A percentile compares a stretch with the other conserved stretches of the same genome.
Evolutionary conservation across 1,140 invertebrate genomes (phyloP).

Genomic region (Drosophila serrata): DNA sequence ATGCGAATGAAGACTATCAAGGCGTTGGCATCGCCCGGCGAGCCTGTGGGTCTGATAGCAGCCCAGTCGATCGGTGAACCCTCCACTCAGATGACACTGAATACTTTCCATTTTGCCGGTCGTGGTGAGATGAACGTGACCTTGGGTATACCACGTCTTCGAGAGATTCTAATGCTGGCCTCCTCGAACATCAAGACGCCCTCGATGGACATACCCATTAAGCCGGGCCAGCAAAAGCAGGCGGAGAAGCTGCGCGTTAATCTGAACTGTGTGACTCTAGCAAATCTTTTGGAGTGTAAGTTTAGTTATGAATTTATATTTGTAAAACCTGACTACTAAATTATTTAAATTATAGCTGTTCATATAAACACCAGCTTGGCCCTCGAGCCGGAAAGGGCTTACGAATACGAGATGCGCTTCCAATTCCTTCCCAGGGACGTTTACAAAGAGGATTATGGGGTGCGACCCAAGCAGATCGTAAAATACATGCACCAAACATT

Average conservation of each 20-base stretch:
- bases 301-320: neutral
- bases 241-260: conserved; percentile 90
- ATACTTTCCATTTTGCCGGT: conserved; percentile 99
- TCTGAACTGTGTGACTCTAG: conserved; percentile 91
- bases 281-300: conserved; percentile 91
- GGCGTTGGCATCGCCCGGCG: conserved; percentile 94
- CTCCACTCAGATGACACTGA: conserved; percentile 99
- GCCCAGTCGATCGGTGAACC: conserved; percentile 99
- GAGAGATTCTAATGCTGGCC: conserved; percentile 99
- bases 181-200: conserved; percentile 97
- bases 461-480: conserved; percentile 90
- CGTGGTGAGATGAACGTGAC: conserved; percentile 99
- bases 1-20: conserved; percentile 92
- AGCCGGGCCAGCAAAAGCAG: conserved; percentile 87
- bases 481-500: conserved; percentile 89
- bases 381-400: conserved; percentile 86
- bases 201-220: conserved; percentile 96
- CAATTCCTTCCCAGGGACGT: conserved; percentile 90
- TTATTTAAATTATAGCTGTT: conserved; percentile 80
- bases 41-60: conserved; percentile 97
- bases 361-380: conserved; percentile 89
- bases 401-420: conserved; percentile 88
- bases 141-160: conserved; percentile 96
- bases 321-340: neutral
- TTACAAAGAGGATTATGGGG: conserved; percentile 90